Conservation (phyloP, 2,113 vertebrate species). For the Ptilonorhynchus violaceus region DNA sequence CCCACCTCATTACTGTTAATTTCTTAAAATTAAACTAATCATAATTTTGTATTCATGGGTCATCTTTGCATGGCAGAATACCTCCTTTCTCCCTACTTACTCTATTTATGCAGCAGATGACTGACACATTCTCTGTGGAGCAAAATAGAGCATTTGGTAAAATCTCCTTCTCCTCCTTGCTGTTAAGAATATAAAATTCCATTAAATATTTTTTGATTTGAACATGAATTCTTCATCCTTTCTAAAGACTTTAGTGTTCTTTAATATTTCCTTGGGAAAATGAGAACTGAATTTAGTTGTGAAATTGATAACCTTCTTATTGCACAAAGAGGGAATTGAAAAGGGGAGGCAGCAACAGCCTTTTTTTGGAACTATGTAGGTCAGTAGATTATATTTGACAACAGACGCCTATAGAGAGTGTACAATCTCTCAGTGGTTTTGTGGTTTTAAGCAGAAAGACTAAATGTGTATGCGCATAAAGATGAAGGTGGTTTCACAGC, state of each 20-base stretch:
- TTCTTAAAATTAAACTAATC: background rate
- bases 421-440: background rate
- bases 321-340: background rate
- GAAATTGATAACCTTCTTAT: background rate
- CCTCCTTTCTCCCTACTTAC: background rate
- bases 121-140: background rate
- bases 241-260: background rate
- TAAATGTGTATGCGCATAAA: background rate
- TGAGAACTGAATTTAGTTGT: background rate
- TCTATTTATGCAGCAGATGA: background rate
- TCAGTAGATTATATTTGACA: conserved; percentile 5
- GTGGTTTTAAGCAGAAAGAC: background rate
- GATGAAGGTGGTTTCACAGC: background rate
- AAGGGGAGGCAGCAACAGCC: background rate
- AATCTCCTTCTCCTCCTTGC: background rate
- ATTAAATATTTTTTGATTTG: background rate
- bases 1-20: background rate
- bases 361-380: background rate
- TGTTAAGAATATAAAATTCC: background rate
- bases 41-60: background rate
- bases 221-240: background rate
- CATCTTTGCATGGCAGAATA: background rate
- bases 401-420: background rate
- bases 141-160: background rate
- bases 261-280: background rate